A percentile compares a stretch with the other conserved stretches of the same genome.
Conservation (phyloP, 2,113 vertebrate species). For the Laterallus jamaicensis region DNA sequence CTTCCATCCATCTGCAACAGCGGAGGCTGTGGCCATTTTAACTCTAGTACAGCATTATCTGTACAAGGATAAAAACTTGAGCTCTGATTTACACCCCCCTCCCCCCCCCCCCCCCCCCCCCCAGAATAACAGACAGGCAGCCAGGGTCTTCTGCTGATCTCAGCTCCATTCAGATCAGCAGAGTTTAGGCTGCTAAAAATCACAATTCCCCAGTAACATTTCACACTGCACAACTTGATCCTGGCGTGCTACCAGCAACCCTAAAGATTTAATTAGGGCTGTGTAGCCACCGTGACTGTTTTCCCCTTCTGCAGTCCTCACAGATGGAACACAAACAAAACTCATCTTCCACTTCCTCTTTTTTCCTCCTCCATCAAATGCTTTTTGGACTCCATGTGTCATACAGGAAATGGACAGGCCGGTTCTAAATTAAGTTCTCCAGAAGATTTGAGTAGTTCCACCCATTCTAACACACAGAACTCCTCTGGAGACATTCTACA, state of each 20-base stretch:
- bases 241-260: conserved; percentile 38
- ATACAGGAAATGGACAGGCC: background rate
- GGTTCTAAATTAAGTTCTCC: background rate
- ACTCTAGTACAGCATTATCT: background rate
- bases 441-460: background rate
- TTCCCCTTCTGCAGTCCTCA: conserved; percentile 18
- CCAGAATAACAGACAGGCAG: background rate
- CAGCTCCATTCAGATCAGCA: background rate
- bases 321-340: conserved; percentile 55
- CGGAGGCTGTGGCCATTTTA: background rate
- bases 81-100: background rate
- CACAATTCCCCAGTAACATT: conserved; percentile 35
- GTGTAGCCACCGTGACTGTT: conserved; percentile 48
- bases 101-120: background rate
- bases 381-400: background rate
- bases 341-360: background rate
- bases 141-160: background rate
- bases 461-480: background rate
- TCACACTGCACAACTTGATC: background rate
- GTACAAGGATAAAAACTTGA: background rate
- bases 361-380: background rate
- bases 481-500: background rate
- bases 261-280: conserved; percentile 63
- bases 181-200: conserved; percentile 26
- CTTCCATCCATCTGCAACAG: background rate